These are phyloP conservation scores for Microtus pennsylvanicus DNA, from an alignment of 2,113 vertebrate genomes.

Conservation along the genomic window DNA sequence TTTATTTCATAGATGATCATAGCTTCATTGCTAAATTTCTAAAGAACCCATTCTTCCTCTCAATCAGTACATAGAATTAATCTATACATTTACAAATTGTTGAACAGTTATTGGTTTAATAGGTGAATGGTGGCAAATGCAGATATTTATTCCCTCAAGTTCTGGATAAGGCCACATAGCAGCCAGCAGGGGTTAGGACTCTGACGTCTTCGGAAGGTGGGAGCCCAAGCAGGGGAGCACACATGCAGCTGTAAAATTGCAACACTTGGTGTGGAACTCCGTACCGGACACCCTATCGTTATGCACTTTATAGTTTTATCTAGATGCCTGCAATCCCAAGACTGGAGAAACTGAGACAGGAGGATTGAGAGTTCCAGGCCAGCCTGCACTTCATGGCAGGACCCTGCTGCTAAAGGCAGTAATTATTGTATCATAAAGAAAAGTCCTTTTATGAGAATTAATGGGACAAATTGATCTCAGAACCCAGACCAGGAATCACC, in stretches of 20 bases:
- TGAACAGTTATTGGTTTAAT: conserved; percentile 15
- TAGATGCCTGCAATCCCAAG: neutral
- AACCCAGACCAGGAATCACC: neutral
- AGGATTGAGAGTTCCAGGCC: neutral
- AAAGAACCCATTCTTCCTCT: neutral
- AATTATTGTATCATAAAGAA: neutral
- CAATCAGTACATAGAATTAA: neutral
- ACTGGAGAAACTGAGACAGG: neutral
- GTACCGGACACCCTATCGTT: neutral
- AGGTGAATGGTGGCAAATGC: neutral
- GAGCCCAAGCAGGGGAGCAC: no score
- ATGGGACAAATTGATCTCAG: neutral
- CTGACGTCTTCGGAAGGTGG: neutral
- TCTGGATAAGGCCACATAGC: neutral
- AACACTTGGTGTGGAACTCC: neutral
- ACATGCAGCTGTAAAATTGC: neutral
- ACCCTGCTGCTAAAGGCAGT: neutral
- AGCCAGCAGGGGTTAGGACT: neutral
- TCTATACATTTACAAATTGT: neutral
- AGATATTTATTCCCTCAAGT: conserved; percentile 23
- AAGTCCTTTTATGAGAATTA: neutral
- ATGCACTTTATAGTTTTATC: conserved; percentile 21
- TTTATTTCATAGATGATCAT: neutral
- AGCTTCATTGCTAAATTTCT: conserved; percentile 24
- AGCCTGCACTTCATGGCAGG: neutral